Evolutionary conservation across 1,140 invertebrate genomes (phyloP).

Genomic region (Bombus pyrosoma): DNA sequence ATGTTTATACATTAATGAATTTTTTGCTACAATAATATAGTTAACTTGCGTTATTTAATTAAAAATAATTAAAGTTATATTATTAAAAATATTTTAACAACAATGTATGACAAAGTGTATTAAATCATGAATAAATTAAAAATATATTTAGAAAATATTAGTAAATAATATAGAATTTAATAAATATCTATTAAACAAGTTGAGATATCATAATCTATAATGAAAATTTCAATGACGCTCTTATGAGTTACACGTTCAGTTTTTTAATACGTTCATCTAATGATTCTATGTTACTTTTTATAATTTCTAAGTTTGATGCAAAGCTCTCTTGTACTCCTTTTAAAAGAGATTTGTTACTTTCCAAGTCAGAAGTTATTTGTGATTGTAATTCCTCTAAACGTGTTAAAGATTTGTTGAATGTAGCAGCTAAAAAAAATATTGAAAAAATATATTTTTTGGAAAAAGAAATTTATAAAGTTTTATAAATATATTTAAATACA

Average conservation of each 20-base stretch:
- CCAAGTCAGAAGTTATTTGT: constrained; percentile 87
- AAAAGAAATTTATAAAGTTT: not conserved
- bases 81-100: constrained; percentile 20
- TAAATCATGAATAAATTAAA: constrained; percentile 12
- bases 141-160: constrained; percentile 16
- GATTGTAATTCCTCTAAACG: constrained; percentile 92
- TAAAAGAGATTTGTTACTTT: constrained; percentile 90
- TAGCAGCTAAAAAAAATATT: constrained; percentile 86
- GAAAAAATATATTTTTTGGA: not conserved
- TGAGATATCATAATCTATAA: not conserved
- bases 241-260: constrained; percentile 74
- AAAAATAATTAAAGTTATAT: not conserved
- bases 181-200: constrained; percentile 44
- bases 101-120: not conserved
- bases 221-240: not conserved
- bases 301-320: constrained; percentile 88
- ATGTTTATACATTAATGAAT: constrained; percentile 24
- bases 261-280: constrained; percentile 88
- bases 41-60: not conserved
- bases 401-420: constrained; percentile 92
- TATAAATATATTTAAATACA: constrained; percentile 34
- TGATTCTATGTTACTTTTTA: constrained; percentile 89
- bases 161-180: constrained; percentile 36
- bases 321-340: constrained; percentile 92
- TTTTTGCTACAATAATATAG: constrained; percentile 13